Base-by-base conservation (phyloP, 2,888 invertebrate genomes). In the Tinea trinotella region DNA sequence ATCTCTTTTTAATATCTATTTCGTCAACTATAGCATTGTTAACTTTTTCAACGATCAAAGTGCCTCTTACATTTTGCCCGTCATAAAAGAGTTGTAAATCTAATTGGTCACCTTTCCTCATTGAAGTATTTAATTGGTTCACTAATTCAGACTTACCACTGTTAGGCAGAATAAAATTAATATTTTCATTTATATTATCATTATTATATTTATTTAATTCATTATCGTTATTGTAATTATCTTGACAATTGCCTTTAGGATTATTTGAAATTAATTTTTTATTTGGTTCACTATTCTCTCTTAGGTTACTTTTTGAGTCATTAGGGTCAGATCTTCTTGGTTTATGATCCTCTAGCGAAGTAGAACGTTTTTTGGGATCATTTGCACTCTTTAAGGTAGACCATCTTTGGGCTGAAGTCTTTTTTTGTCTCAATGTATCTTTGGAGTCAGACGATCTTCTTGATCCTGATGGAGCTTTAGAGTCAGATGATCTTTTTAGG, bases 81-180 rank as follows among this genome's bases (percentile, higher is more conserved):
- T 20, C 18, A 19, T 19, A 48, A 4, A 5, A 9, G 9, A 48
- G n/a, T 18, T 48, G 18, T 9, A 82, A 64, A 57, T 73, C 70
- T 1, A 77, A 56, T 10, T 63, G 56, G 18, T 70, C 68, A 5
- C 67, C 69, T 58, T 66, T 70, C 50, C 66, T 68, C 46, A 67
- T 56, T 3, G 64, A 30, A 30, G 68, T 56, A 7, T 24, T 53
- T n/a, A 35, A 1, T 35, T 53, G 13, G 18, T 36, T 36, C n/a
- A n/a, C n/a, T n/a, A n/a, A n/a, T n/a, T n/a, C n/a, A n/a, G n/a
- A n/a, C n/a, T 30, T 30, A 30, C n/a, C 30, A 30, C n/a, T 30
- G 7, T 30, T 30, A 7, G 7, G 30, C 30, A 30, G 30, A 30
- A 10, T 30, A 30, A 10, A 4, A 30, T 22, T 22, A 22, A 10